phyloP scores from a whole-genome alignment of 2,888 invertebrate species.

The Clunio marinus region DNA sequence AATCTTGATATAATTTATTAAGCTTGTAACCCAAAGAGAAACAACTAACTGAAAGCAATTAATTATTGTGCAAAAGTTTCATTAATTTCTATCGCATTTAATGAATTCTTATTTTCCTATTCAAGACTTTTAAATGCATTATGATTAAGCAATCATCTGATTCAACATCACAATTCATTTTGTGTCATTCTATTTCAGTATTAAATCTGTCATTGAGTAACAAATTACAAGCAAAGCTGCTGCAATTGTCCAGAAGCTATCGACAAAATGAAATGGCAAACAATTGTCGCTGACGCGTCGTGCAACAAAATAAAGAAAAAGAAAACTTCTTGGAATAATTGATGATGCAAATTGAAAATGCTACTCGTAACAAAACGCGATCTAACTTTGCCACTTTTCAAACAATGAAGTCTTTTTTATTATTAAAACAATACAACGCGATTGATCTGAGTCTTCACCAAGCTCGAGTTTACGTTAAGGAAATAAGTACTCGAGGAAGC shows the following conservation, averaged over 20 bases:
- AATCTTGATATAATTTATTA: not conserved
- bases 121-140: not conserved
- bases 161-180: too few species aligned
- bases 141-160: not conserved
- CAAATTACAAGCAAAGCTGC: not conserved
- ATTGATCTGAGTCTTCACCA: too few species aligned
- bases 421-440: too few species aligned
- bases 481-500: constrained; percentile 28
- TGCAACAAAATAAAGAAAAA: not conserved
- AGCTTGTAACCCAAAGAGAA: too few species aligned
- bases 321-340: not conserved
- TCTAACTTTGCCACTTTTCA: too few species aligned
- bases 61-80: constrained; percentile 11
- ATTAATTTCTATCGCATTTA: not conserved
- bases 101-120: constrained; percentile 7
- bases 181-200: too few species aligned
- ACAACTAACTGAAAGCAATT: constrained; percentile 16
- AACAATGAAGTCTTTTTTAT: too few species aligned
- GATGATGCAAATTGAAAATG: constrained; percentile 21
- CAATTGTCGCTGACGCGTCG: not conserved
- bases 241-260: not conserved
- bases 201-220: too few species aligned
- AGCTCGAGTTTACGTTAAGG: too few species aligned
- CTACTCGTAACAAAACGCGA: too few species aligned
- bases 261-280: not conserved